These are phyloP conservation scores for Paraplagusia blochii DNA, from an alignment of 2,113 vertebrate genomes.

Conservation along the genomic window DNA sequence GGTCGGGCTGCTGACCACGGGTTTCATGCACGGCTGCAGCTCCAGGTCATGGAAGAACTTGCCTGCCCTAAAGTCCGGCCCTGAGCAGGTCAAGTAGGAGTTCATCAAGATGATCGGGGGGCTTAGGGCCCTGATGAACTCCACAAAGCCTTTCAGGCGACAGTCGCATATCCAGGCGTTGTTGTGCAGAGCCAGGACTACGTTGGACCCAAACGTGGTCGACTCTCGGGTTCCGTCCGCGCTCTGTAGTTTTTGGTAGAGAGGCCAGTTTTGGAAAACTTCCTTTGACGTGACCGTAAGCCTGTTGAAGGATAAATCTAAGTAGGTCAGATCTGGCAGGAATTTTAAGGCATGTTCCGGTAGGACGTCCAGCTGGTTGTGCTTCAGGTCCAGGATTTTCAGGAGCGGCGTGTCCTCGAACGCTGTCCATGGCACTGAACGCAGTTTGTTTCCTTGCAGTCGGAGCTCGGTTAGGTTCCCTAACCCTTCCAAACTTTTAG, in stretches of 20 bases:
- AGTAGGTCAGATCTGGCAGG: constrained; percentile 84
- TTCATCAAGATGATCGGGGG: constrained; percentile 89
- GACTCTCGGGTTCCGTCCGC: constrained; percentile 39
- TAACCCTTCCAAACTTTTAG: constrained; percentile 80
- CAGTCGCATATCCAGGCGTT: constrained; percentile 93
- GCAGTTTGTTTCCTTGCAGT: constrained; percentile 86
- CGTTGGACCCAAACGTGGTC: constrained; percentile 54
- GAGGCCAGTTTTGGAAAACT: constrained; percentile 86
- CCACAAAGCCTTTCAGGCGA: constrained; percentile 83
- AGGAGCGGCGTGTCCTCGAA: constrained; percentile 82
- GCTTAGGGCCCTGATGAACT: constrained; percentile 79
- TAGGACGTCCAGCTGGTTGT: constrained; percentile 84
- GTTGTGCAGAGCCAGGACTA: constrained; percentile 83
- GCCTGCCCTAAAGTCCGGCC: constrained; percentile 79
- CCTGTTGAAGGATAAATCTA: constrained; percentile 92
- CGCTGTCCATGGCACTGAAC: constrained; percentile 90
- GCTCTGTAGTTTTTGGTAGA: constrained; percentile 76
- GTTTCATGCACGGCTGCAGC: constrained; percentile 81
- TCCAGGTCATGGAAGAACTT: constrained; percentile 86
- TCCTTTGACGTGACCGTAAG: constrained; percentile 87
- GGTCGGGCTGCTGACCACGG: constrained; percentile 69
- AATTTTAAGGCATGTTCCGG: constrained; percentile 85
- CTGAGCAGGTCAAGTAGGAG: constrained; percentile 85
- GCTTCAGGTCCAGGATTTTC: constrained; percentile 87
- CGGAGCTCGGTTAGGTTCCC: constrained; percentile 82